Conservation (phyloP, 2,113 vertebrate species). For the Urocolius indicus region DNA sequence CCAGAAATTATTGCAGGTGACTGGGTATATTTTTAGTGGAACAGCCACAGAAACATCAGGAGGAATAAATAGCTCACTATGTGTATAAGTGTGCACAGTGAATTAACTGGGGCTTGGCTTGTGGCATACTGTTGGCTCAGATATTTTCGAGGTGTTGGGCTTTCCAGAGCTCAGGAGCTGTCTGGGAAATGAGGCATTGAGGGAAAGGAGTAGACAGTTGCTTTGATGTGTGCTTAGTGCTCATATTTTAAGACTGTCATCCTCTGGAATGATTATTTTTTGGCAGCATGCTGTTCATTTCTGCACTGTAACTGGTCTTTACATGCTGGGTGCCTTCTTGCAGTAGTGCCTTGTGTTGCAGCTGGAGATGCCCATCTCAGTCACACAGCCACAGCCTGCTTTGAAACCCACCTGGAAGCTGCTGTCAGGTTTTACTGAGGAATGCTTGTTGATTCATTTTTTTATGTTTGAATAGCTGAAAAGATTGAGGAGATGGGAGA, state of each 20-base stretch:
- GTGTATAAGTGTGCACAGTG: rapidly evolving
- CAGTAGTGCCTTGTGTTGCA: neutral
- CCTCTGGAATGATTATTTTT: neutral
- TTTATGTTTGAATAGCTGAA: neutral
- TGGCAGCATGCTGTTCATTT: neutral
- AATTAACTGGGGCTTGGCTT: neutral
- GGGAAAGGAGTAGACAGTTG: neutral
- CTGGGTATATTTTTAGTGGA: neutral
- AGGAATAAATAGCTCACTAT: neutral
- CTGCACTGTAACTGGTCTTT: neutral
- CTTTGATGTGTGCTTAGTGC: neutral
- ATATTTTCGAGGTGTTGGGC: neutral
- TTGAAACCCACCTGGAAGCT: slow-evolving; percentile 24
- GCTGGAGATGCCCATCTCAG: neutral
- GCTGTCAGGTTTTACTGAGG: neutral
- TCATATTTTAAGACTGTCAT: neutral
- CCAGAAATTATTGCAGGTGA: neutral
- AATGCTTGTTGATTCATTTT: neutral
- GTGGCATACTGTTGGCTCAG: neutral
- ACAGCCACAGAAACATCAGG: neutral
- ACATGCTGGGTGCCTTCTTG: neutral
- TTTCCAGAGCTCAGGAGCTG: neutral
- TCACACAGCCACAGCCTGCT: neutral
- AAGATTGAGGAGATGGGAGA: neutral
- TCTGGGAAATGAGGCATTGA: neutral